Base-by-base conservation (phyloP, 2,888 invertebrate genomes). In the Spisula solida region DNA sequence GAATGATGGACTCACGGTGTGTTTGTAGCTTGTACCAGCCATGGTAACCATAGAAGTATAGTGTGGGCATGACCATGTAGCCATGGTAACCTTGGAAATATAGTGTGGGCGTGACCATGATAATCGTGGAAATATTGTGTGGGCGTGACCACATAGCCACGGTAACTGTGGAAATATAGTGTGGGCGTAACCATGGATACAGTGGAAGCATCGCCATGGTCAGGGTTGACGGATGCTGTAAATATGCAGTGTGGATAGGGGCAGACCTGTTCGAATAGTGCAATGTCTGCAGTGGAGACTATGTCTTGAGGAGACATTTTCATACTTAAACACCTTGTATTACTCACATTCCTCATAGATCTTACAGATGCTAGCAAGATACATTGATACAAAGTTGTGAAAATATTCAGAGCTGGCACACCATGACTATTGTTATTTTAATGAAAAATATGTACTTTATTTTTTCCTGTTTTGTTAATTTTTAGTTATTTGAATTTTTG, bases 1-100 rank as follows among this genome's bases (percentile, higher is more conserved):
- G 75, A 88, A 85, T 88, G 75, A 85, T 56, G 79, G 25, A 66
- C 2, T 25, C 10, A 10, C 12, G n/a, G 60, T 66, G 25, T 25
- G 25, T 8, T 4, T 66, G 25, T 66, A 25, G 1, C 4, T 25
- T 0, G 10, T 66, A 25, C 60, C 60, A 66, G n/a, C 56, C 20
- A 56, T 20, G 56, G 56, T 56, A 56, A n/a, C 56, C n/a, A 18
- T 56, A 18, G 0, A n/a, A 56, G 41, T 41, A 41, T 41, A 41
- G 41, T 41, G 41, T 41, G 41, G 8, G 41, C 41, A 8, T 41
- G 41, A 5, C 41, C 41, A 41, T 5, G 41, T 5, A 41, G 41
- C 51, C 51, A 51, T 5, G 51, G 51, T 10, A 51, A 51, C 51
- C 51, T 8, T 51, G 51, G 51, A 51, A 51, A 14, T 5, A 8